A percentile compares a stretch with the other conserved stretches of the same genome.
Conservation (phyloP, 1,140 invertebrate genomes). For the Bombus waltoni region DNA sequence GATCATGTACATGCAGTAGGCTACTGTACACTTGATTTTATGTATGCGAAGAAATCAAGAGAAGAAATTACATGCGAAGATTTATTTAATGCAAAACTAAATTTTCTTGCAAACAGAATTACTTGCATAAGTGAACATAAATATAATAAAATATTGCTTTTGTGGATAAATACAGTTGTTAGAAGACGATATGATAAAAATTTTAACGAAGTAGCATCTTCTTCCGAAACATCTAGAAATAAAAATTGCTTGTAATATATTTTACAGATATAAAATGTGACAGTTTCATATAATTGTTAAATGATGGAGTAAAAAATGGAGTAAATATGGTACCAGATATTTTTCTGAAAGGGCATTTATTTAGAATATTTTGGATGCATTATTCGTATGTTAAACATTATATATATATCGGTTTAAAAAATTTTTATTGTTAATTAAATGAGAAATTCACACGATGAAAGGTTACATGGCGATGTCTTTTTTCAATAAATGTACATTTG, state of each 20-base stretch:
- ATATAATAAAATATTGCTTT: slow-evolving; percentile 14
- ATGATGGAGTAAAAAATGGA: neutral
- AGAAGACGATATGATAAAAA: neutral
- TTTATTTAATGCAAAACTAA: neutral
- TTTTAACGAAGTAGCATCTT: no score
- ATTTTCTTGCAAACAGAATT: slow-evolving; percentile 22
- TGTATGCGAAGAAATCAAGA: neutral
- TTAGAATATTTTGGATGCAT: slow-evolving; percentile 22
- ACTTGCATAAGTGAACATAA: neutral
- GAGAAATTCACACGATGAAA: no score
- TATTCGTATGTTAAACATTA: slow-evolving; percentile 1
- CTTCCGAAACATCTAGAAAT: neutral
- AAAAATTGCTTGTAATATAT: neutral
- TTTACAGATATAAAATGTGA: neutral
- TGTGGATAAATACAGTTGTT: slow-evolving; percentile 1
- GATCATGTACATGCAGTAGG: slow-evolving; percentile 24
- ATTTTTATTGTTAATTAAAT: neutral
- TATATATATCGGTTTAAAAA: neutral
- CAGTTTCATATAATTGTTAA: neutral
- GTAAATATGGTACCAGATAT: neutral
- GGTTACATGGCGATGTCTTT: neutral
- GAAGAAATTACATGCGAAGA: slow-evolving; percentile 15
- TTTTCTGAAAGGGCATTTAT: slow-evolving; percentile 43
- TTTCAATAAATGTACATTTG: neutral
- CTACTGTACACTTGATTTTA: slow-evolving; percentile 7